phyloP scores from a whole-genome alignment of 2,888 invertebrate species.

The Eumacrocentrus americanus region DNA sequence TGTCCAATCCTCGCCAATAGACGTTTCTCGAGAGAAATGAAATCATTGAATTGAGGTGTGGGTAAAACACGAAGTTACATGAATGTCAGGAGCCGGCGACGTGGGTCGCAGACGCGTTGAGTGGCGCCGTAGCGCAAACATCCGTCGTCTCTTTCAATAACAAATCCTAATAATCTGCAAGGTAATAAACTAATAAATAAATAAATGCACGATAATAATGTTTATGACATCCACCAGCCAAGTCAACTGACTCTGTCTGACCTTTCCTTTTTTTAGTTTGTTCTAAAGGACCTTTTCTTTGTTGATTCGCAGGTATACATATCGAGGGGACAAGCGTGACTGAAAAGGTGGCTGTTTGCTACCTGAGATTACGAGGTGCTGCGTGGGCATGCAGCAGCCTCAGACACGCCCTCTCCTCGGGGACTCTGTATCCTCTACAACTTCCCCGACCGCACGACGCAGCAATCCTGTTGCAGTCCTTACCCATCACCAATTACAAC shows the following conservation, averaged over 20 bases:
- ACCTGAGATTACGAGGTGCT: conserved; percentile 61
- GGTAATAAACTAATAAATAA: conserved; percentile 22
- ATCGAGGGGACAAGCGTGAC: conserved; percentile 37
- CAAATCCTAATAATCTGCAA: conserved; percentile 21
- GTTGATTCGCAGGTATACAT: conserved; percentile 3
- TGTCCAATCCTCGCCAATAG: background rate
- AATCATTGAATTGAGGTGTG: conserved; percentile 39
- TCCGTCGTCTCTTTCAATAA: conserved; percentile 29
- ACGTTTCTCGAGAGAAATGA: background rate
- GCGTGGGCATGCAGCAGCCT: conserved; percentile 63
- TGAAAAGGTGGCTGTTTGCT: conserved; percentile 60
- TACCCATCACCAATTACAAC: conserved; percentile 60
- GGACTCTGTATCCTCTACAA: conserved; percentile 62
- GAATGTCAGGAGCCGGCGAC: conserved; percentile 61
- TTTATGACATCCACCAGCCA: background rate
- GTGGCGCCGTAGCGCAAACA: conserved; percentile 61
- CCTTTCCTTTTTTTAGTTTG: no score
- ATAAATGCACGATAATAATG: conserved; percentile 22
- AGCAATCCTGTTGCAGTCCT: conserved; percentile 59
- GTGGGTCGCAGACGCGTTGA: conserved; percentile 62
- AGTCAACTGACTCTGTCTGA: no score
- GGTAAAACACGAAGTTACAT: conserved; percentile 56
- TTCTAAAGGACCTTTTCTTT: no score
- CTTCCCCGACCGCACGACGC: conserved; percentile 60
- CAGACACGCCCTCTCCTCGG: conserved; percentile 63